Evolutionary conservation across 2,888 invertebrate species (phyloP), one percentile per base, ranked within the genome.

Genomic region (Drosophila pegasa): DNA sequence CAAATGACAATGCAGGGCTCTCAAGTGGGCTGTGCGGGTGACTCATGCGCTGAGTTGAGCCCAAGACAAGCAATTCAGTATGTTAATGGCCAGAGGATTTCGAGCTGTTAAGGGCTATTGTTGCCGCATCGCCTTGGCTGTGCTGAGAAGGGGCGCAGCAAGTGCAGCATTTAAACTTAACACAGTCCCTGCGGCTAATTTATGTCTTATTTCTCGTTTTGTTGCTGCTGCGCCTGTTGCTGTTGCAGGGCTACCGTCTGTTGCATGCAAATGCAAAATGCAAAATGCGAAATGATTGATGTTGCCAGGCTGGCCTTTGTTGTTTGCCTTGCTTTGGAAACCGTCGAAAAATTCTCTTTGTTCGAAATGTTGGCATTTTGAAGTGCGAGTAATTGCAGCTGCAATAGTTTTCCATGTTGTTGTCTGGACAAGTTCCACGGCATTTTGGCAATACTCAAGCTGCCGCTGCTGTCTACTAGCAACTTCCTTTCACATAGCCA

Each of bases 341-440:
- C 58, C 68, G 56, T 48, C 71, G 67, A 85, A 87, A 87, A 54
- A 83, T 83, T 87, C 88, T 83, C 86, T 82, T 83, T 83, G 83
- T 85, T 74, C 83, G 74, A 82, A 83, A 79, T 69, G 86, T 87
- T 83, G 83, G 83, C 83, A 83, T 83, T 83, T 83, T 83, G 88
- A 83, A 83, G 88, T 83, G 87, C 83, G 86, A 83, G 88, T 83
- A 87, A 83, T 83, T 83, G 83, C 88, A 87, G 83, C 83, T 85
- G 86, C 88, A 83, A 83, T 87, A 87, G 82, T 85, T 87, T 87
- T 83, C 82, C 83, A 79, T 87, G 83, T 87, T 70, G 58, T 51
- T 81, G 65, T 64, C 62, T 67, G 81, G 66, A 67, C 80, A 73
- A 76, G 83, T 80, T 67, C 58, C 77, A 67, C 40, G 77, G 68